A percentile compares a stretch with the other conserved stretches of the same genome.
Evolutionary conservation across 2,113 vertebrate species (phyloP).

Genomic region (Psephotus haematonotus): DNA sequence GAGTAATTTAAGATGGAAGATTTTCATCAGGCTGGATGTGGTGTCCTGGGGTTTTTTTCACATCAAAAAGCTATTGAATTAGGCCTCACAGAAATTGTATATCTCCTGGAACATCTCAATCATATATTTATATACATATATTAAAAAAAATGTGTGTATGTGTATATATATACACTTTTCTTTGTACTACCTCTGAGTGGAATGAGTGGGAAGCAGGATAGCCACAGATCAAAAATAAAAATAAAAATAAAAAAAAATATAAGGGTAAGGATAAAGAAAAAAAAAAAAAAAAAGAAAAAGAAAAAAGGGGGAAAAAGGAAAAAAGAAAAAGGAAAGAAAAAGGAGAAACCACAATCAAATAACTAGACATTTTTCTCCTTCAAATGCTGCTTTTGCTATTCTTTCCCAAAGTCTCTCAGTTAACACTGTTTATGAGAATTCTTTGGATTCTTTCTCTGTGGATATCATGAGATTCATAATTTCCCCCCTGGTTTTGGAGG

Average conservation of each 20-base stretch:
- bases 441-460: not conserved
- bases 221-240: not conserved
- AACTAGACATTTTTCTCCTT: not conserved
- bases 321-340: not conserved
- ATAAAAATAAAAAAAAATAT: not conserved
- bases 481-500: not conserved
- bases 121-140: too few species aligned
- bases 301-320: not conserved
- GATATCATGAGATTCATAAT: not conserved
- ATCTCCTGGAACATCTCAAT: not conserved
- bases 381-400: not conserved
- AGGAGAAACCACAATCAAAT: rapidly evolving
- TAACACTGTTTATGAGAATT: not conserved
- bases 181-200: not conserved
- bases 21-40: not conserved
- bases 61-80: not conserved
- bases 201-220: not conserved
- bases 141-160: not conserved
- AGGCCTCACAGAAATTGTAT: not conserved
- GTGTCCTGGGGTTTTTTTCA: not conserved
- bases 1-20: not conserved
- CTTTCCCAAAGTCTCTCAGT: not conserved
- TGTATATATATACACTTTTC: not conserved
- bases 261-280: not conserved
- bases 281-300: not conserved